phyloP scores from a whole-genome alignment of 2,113 vertebrate genomes.

The Pogonocichla stellata region DNA sequence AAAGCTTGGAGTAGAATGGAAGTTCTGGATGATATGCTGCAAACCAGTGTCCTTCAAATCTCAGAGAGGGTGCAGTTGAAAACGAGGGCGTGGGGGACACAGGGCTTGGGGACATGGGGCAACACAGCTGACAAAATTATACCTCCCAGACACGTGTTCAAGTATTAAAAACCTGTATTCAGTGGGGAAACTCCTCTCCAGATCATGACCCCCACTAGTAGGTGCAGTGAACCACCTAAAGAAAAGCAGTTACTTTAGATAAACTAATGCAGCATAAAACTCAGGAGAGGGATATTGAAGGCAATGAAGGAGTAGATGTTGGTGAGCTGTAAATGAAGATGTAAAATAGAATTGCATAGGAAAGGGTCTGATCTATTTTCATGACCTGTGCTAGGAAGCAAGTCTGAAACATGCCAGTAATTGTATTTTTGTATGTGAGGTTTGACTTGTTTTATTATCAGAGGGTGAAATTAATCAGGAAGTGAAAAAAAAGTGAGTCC shows the following conservation, averaged over 20 bases:
- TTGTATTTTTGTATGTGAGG: not conserved
- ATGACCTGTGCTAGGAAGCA: not conserved
- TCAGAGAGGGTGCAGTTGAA: not conserved
- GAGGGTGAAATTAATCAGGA: not conserved
- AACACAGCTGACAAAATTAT: not conserved
- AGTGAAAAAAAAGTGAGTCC: not conserved
- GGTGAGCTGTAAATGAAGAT: not conserved
- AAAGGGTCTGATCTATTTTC: not conserved
- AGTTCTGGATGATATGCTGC: not conserved
- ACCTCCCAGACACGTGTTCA: not conserved
- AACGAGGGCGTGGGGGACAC: fast-evolving
- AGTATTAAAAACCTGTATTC: not conserved
- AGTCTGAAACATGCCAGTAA: not conserved
- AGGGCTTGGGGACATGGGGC: not conserved
- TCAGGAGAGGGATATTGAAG: not conserved
- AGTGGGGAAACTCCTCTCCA: not conserved
- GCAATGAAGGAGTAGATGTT: not conserved
- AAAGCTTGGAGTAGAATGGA: not conserved
- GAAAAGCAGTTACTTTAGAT: not conserved
- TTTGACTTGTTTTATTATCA: not conserved
- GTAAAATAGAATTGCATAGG: not conserved
- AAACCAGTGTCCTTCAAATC: not conserved
- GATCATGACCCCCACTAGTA: not conserved
- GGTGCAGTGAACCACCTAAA: not conserved
- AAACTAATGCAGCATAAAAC: not conserved